Evolutionary conservation across 2,797 vertebrate species (phyloP).

Genomic region (Artibeus lituratus): DNA sequence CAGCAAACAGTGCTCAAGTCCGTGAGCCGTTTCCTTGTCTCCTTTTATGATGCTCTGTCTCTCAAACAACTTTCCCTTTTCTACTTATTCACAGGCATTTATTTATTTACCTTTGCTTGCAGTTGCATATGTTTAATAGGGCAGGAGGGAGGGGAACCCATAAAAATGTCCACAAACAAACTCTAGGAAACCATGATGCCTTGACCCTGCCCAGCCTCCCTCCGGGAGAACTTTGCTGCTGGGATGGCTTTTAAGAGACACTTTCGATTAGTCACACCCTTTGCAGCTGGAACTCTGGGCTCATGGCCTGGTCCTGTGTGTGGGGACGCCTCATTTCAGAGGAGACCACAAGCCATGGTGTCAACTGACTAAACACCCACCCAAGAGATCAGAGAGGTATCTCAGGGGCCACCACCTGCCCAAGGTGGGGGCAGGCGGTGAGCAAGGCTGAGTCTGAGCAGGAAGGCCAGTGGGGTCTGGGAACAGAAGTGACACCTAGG

Average conservation of each 20-base stretch:
- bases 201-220: accelerated
- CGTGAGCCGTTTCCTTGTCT: background rate
- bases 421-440: background rate
- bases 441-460: background rate
- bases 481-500: background rate
- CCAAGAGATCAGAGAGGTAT: background rate
- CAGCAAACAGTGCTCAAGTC: background rate
- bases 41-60: background rate
- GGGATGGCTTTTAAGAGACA: accelerated
- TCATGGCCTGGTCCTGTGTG: accelerated
- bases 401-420: background rate
- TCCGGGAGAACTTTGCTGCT: background rate
- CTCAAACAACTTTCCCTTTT: background rate
- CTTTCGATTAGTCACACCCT: accelerated
- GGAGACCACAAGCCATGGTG: background rate
- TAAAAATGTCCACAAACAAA: background rate
- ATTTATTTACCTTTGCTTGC: background rate
- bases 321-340: background rate
- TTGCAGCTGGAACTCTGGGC: background rate
- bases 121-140: background rate
- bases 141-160: background rate
- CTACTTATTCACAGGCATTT: background rate
- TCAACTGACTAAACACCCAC: background rate
- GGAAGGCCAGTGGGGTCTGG: background rate
- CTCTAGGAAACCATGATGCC: background rate